Evolutionary conservation across 1,140 invertebrate species (phyloP).

Genomic region (Caenorhabditis brenneri): DNA sequence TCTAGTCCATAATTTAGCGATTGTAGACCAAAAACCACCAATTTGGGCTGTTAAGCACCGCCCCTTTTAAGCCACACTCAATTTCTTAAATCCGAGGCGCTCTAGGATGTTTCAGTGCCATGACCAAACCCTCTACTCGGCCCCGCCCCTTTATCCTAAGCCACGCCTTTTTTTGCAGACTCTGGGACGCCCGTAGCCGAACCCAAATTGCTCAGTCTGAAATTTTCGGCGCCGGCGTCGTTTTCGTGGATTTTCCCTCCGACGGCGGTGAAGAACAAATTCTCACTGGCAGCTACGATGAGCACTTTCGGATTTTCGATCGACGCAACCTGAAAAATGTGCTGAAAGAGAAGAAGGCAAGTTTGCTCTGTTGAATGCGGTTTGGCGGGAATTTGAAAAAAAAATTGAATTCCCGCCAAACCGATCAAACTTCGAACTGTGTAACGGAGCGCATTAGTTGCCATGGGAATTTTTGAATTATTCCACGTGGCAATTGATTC

Average conservation of each 20-base stretch:
- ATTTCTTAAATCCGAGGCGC: too few species aligned
- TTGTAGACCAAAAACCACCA: too few species aligned
- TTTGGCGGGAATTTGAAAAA: too few species aligned
- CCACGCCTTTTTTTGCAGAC: background rate
- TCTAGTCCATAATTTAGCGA: too few species aligned
- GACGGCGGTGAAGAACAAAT: background rate
- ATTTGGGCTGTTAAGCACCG: too few species aligned
- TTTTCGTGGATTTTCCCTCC: slow-evolving; percentile 13
- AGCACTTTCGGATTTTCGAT: background rate
- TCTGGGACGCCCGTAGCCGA: background rate
- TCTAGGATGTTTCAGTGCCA: too few species aligned
- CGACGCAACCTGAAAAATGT: background rate
- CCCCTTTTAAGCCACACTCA: too few species aligned
- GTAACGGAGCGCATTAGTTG: too few species aligned
- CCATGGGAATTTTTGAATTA: background rate
- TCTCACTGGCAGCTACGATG: background rate
- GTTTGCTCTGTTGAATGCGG: background rate
- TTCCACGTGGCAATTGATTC: background rate
- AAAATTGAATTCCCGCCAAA: too few species aligned
- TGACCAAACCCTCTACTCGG: too few species aligned
- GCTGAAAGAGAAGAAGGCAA: slow-evolving; percentile 6
- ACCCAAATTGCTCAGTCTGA: background rate
- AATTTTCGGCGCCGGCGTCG: background rate
- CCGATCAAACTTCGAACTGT: too few species aligned
- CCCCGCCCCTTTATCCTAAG: too few species aligned